Evolutionary conservation across 2,888 invertebrate genomes (phyloP), one percentile per base, ranked within the genome.

Genomic region (Pocota personata): DNA sequence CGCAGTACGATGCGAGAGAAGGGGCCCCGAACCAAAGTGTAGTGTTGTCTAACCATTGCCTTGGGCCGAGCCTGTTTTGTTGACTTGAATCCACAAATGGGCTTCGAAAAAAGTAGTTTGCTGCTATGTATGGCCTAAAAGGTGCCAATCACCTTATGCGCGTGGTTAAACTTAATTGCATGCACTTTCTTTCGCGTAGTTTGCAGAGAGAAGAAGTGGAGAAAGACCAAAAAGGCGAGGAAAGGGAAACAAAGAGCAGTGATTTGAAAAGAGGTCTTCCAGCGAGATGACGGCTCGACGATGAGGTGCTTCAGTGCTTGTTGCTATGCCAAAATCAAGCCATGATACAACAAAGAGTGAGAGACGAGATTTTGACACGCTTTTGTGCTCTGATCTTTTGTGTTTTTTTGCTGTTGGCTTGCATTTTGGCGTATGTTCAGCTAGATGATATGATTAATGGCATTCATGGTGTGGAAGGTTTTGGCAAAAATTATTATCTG

Each of bases 111-210:
- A 72, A 35, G 62, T 62, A 73, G 48, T 46, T 72, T 78, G 60
- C 60, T 12, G 24, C 69, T 71, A 75, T 71, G 19, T 71, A 66
- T 64, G 83, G 83, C 73, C 64, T 64, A 69, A 84, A 79, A 79
- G 79, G 79, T 84, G 79, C 75, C 84, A 84, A 76, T 80, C 69
- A 84, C 80, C 84, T 69, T 75, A 76, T 71, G 76, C 75, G 84
- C 66, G 76, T 80, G 69, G 71, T 46, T 86, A 57, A 76, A 86
- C 75, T 80, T 80, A 76, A 76, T 71, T 86, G 66, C 84, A 76
- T 86, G 84, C 84, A 86, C 84, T 86, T 86, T 86, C 80, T 76
- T 84, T 76, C 46, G 57, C 46, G 64, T 10, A 57, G 10, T 24
- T 35, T 19, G 16, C n/a, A 32, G 32, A 21, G 46, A 7, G 24